phyloP scores from a whole-genome alignment of 2,888 invertebrate genomes.

The Diarsia rubi region DNA sequence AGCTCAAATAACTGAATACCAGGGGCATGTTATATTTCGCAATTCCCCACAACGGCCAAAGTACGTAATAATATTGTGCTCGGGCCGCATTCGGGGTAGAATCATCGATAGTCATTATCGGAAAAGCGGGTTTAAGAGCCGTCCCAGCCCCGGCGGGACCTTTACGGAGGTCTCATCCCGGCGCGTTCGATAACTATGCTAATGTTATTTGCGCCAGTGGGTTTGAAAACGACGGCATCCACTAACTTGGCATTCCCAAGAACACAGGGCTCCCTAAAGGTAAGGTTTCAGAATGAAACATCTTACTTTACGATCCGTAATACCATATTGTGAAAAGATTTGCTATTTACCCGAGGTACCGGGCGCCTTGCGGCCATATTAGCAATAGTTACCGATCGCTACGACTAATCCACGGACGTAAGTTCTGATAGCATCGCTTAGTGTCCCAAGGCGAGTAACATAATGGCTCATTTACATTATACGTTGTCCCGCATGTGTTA shows the following conservation, averaged over 20 bases:
- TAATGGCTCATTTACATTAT: slow-evolving; percentile 69
- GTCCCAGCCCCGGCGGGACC: slow-evolving; percentile 87
- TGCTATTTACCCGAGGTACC: slow-evolving; percentile 68
- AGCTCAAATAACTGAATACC: slow-evolving; percentile 83
- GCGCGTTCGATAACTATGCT: slow-evolving; percentile 90
- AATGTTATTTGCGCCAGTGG: slow-evolving; percentile 90
- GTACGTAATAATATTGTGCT: slow-evolving; percentile 90
- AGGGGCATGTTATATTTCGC: slow-evolving; percentile 84
- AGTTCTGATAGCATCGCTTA: slow-evolving; percentile 67
- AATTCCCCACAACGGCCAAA: slow-evolving; percentile 86
- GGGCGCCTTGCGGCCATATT: slow-evolving; percentile 57
- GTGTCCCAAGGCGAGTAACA: slow-evolving; percentile 59
- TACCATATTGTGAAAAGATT: slow-evolving; percentile 78
- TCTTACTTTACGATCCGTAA: slow-evolving; percentile 76
- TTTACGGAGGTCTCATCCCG: slow-evolving; percentile 89
- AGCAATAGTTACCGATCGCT: slow-evolving; percentile 57
- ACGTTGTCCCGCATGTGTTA: slow-evolving; percentile 62
- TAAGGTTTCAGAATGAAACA: slow-evolving; percentile 78
- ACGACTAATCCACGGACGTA: slow-evolving; percentile 58
- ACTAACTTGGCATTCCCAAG: slow-evolving; percentile 82
- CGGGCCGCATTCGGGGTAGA: slow-evolving; percentile 85
- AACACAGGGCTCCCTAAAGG: slow-evolving; percentile 77
- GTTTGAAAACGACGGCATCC: slow-evolving; percentile 85
- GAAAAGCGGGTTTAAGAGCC: slow-evolving; percentile 90
- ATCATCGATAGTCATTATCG: slow-evolving; percentile 91